A percentile compares a stretch with the other conserved stretches of the same genome.
These are phyloP conservation scores for Sthenelais limicola DNA, from an alignment of 2,888 invertebrate genomes.

Conservation along the genomic window DNA sequence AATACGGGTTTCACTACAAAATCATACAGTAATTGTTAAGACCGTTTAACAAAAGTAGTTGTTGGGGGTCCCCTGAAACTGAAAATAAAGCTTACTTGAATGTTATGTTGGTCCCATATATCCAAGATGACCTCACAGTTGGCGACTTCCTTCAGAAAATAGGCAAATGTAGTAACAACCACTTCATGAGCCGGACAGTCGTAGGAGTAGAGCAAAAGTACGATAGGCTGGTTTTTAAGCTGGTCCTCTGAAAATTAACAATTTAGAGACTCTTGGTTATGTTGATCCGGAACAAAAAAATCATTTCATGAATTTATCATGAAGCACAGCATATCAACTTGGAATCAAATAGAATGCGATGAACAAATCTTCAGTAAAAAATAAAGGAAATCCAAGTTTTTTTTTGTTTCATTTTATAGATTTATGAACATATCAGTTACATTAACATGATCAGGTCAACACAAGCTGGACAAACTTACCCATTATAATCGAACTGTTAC, in stretches of 20 bases:
- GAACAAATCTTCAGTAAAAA: not conserved
- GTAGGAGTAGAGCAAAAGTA: slow-evolving; percentile 65
- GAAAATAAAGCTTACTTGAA: slow-evolving; percentile 22
- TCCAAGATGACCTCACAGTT: slow-evolving; percentile 58
- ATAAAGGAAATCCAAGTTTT: not conserved
- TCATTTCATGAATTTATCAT: too few species aligned
- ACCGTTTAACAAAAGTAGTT: too few species aligned
- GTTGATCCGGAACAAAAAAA: too few species aligned
- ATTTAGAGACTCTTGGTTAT: not conserved
- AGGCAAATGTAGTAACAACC: slow-evolving; percentile 63
- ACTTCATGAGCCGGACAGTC: slow-evolving; percentile 66
- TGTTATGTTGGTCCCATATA: slow-evolving; percentile 40
- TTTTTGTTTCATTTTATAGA: too few species aligned
- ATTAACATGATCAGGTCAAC: too few species aligned
- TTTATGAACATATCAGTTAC: too few species aligned
- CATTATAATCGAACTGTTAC: slow-evolving; percentile 35
- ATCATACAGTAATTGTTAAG: too few species aligned
- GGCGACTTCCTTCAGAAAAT: slow-evolving; percentile 64
- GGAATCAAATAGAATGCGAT: too few species aligned
- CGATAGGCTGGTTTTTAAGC: slow-evolving; percentile 43
- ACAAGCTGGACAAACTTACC: slow-evolving; percentile 15
- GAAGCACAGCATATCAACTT: too few species aligned
- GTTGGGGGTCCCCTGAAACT: too few species aligned
- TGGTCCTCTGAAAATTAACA: slow-evolving; percentile 15
- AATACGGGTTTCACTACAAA: too few species aligned